Conservation (phyloP, 2,797 vertebrate genomes). For the Pseudochirops corinnae region DNA sequence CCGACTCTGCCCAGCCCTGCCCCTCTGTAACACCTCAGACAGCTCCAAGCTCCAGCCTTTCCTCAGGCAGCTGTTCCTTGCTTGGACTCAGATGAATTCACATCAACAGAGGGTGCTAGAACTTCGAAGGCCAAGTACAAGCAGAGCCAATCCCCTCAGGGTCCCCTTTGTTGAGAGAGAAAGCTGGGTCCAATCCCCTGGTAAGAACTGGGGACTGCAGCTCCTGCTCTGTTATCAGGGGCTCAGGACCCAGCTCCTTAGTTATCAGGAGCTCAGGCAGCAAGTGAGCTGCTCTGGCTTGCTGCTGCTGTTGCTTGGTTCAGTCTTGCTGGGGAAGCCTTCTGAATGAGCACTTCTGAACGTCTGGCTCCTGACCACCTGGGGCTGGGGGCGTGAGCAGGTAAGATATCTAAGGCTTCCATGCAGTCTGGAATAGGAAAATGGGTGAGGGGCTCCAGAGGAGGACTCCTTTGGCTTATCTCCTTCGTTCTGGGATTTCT, state of each 20-base stretch:
- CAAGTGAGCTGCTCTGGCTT: not conserved
- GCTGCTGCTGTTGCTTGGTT: not conserved
- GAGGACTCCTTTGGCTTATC: not conserved
- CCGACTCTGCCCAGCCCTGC: not conserved
- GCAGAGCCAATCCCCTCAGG: not conserved
- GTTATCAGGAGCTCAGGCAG: not conserved
- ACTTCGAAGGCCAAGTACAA: conserved; percentile 1
- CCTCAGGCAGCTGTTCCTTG: not conserved
- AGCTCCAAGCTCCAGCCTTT: not conserved
- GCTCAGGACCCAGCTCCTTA: not conserved
- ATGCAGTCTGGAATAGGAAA: not conserved
- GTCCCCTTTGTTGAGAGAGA: not conserved
- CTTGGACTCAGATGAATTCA: not conserved
- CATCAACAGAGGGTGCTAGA: conserved; percentile 19
- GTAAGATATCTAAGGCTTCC: not conserved
- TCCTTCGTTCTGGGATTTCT: not conserved
- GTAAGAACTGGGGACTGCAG: not conserved
- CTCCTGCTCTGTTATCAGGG: not conserved
- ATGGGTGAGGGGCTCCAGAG: not conserved
- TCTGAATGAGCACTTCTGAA: not conserved
- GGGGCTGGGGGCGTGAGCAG: not conserved
- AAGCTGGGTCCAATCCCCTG: not conserved
- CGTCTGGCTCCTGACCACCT: not conserved
- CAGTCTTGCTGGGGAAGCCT: not conserved
- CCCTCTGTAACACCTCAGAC: not conserved